phyloP scores from a whole-genome alignment of 2,888 invertebrate genomes.

The Norana najaformis region DNA sequence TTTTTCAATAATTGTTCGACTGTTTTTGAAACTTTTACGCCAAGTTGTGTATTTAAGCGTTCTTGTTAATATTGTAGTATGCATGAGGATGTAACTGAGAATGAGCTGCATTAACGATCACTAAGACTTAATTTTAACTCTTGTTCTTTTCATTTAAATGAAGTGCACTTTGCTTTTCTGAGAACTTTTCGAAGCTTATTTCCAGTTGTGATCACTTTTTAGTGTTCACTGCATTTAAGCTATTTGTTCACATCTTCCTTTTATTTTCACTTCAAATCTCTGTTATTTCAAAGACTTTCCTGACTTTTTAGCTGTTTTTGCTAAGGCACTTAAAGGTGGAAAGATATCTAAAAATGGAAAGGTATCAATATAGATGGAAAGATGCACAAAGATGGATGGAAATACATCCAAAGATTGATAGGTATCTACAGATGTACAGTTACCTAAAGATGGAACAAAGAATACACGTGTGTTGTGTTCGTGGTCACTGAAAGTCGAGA shows the following conservation, averaged over 20 bases:
- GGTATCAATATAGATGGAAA: too few relatives aligned
- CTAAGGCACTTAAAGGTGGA: neutral
- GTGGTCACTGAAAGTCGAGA: neutral
- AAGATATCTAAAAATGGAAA: neutral
- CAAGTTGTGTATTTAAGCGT: neutral
- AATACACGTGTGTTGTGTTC: neutral
- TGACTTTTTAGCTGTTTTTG: neutral
- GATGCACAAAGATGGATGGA: neutral
- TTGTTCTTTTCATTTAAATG: neutral
- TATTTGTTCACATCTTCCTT: neutral
- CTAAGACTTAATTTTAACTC: neutral
- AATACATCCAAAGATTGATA: neutral
- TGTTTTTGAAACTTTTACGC: neutral
- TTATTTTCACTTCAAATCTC: neutral
- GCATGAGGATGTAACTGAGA: neutral
- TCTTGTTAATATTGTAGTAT: neutral
- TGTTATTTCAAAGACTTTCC: neutral
- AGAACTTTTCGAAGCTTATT: neutral
- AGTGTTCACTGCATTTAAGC: slow-evolving; percentile 5
- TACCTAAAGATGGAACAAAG: neutral
- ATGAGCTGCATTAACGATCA: neutral
- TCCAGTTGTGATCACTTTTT: neutral
- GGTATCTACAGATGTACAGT: neutral
- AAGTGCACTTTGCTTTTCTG: slow-evolving; percentile 10
- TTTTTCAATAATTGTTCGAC: neutral